phyloP scores from a whole-genome alignment of 2,113 vertebrate genomes.

The Podarcis cretensis region DNA sequence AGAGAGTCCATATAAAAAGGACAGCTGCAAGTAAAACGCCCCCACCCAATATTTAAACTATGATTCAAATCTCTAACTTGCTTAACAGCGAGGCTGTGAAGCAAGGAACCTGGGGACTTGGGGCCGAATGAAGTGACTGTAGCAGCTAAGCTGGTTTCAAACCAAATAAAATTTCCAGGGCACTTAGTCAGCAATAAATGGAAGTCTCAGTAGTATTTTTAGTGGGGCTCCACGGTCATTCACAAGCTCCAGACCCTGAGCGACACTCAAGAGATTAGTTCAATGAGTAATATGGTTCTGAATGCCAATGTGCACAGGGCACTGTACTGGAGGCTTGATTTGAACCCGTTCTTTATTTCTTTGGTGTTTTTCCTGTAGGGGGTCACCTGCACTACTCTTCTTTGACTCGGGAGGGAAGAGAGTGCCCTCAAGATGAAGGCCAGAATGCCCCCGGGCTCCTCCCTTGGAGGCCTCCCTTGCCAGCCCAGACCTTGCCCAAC shows the following conservation, averaged over 20 bases:
- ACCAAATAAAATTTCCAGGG: background rate
- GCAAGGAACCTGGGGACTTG: background rate
- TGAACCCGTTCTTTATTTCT: background rate
- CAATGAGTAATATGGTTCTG: too few species aligned
- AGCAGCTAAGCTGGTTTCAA: background rate
- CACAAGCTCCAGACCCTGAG: background rate
- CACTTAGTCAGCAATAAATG: slow-evolving; percentile 25
- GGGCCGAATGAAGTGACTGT: background rate
- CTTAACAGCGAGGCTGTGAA: background rate
- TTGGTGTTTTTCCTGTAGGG: too few species aligned
- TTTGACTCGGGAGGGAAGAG: background rate
- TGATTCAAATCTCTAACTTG: background rate
- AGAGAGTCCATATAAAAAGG: too few species aligned
- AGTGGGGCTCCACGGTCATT: too few species aligned
- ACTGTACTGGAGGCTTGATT: too few species aligned
- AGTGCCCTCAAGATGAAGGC: background rate
- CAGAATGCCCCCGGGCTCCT: background rate
- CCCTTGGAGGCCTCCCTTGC: slow-evolving; percentile 26
- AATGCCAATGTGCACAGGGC: background rate
- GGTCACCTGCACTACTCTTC: too few species aligned
- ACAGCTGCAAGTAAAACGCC: too few species aligned
- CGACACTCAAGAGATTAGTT: background rate
- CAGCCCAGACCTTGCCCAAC: slow-evolving; percentile 32
- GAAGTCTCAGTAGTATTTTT: slow-evolving; percentile 38
- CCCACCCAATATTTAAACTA: too few species aligned